These are phyloP conservation scores for Drosophila neocordata DNA, from an alignment of 1,140 invertebrate species.

Conservation along the genomic window DNA sequence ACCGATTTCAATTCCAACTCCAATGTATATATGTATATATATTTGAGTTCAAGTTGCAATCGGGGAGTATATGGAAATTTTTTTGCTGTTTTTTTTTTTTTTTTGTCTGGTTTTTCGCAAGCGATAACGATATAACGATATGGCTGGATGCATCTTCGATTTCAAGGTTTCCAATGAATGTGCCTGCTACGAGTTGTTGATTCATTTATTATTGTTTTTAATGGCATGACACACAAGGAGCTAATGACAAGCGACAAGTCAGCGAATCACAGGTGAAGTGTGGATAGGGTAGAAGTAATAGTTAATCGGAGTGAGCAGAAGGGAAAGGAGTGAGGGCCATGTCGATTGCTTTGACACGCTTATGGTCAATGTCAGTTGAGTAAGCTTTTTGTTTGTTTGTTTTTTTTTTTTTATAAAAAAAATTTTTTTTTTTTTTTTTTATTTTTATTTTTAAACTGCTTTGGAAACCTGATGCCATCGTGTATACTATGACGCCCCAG, in stretches of 20 bases:
- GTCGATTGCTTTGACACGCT: slow-evolving; percentile 56
- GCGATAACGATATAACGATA: slow-evolving; percentile 44
- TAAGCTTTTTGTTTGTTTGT: slow-evolving; percentile 16
- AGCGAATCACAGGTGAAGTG: slow-evolving; percentile 36
- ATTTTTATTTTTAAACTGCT: neutral
- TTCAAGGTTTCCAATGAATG: slow-evolving; percentile 70
- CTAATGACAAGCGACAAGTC: slow-evolving; percentile 76
- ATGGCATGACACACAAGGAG: slow-evolving; percentile 51
- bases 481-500: slow-evolving; percentile 55
- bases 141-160: slow-evolving; percentile 29
- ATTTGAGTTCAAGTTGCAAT: neutral
- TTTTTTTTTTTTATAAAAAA: neutral
- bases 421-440: slow-evolving; percentile 10
- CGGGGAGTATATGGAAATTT: slow-evolving; percentile 62
- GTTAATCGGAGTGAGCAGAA: too few relatives aligned
- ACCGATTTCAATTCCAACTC: neutral
- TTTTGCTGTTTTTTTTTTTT: slow-evolving; percentile 8
- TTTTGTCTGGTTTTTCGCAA: slow-evolving; percentile 33
- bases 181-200: slow-evolving; percentile 37
- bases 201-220: slow-evolving; percentile 67
- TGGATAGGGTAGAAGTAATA: neutral
- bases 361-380: slow-evolving; percentile 67
- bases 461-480: slow-evolving; percentile 43
- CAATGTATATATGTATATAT: neutral
- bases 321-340: neutral